Evolutionary conservation across 1,140 invertebrate genomes (phyloP).

Genomic region (Ctenoplectra terminalis): DNA sequence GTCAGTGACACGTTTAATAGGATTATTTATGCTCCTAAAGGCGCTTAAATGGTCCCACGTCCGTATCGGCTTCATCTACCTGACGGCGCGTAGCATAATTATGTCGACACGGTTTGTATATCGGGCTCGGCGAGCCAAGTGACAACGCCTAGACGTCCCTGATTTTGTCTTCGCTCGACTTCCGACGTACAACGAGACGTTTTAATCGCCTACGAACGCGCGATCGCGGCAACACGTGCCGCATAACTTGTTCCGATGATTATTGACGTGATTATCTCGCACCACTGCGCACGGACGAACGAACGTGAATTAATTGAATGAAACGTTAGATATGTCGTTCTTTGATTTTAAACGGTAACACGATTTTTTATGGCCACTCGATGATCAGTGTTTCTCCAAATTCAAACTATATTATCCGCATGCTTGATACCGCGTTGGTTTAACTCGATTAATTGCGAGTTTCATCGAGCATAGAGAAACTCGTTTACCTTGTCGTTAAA

Average conservation of each 20-base stretch:
- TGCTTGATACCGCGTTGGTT: too few relatives aligned
- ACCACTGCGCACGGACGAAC: constrained; percentile 6
- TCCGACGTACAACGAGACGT: constrained; percentile 56
- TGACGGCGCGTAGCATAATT: constrained; percentile 75
- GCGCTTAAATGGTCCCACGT: constrained; percentile 72
- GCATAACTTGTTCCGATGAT: constrained; percentile 39
- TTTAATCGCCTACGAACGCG: constrained; percentile 53
- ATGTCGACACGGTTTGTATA: constrained; percentile 68
- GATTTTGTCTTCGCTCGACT: constrained; percentile 66
- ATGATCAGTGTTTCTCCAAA: too few relatives aligned
- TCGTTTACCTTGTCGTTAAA: background rate
- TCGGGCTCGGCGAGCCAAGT: constrained; percentile 48
- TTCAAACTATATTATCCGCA: too few relatives aligned
- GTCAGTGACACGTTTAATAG: constrained; percentile 79
- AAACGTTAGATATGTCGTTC: constrained; percentile 14
- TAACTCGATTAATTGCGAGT: too few relatives aligned
- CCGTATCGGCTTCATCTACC: constrained; percentile 74
- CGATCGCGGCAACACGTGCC: constrained; percentile 21
- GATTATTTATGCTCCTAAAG: constrained; percentile 79
- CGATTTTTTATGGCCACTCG: too few relatives aligned
- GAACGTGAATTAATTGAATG: constrained; percentile 19
- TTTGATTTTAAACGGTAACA: background rate
- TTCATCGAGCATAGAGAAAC: background rate
- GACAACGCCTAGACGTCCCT: constrained; percentile 70
- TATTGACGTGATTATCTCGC: constrained; percentile 46